A percentile compares a stretch with the other conserved stretches of the same genome.
These are phyloP conservation scores for Rhagonycha fulva DNA, from an alignment of 2,888 invertebrate species.

Conservation along the genomic window DNA sequence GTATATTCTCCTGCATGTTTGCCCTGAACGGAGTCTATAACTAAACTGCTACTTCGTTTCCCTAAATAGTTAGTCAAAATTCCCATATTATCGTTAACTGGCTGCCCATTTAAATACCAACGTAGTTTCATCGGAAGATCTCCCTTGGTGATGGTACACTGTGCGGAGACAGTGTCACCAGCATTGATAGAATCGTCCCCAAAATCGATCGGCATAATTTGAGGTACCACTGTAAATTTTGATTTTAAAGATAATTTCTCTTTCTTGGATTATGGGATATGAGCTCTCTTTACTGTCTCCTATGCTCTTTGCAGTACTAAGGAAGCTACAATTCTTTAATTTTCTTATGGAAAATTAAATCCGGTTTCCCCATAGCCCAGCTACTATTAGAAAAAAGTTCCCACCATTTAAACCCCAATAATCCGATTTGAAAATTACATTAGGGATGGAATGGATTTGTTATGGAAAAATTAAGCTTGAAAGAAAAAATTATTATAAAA, in stretches of 20 bases:
- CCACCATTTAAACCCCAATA: too few species aligned
- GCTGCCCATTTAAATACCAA: slow-evolving; percentile 68
- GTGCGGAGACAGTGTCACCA: slow-evolving; percentile 70
- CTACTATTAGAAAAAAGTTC: too few species aligned
- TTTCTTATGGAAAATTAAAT: too few species aligned
- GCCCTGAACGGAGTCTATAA: slow-evolving; percentile 72
- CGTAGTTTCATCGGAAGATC: slow-evolving; percentile 70
- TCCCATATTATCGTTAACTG: slow-evolving; percentile 55
- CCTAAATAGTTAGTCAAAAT: slow-evolving; percentile 64
- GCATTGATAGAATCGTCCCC: slow-evolving; percentile 66
- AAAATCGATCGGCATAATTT: slow-evolving; percentile 54
- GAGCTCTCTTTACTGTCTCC: too few species aligned
- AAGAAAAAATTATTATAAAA: not conserved
- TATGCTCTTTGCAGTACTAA: too few species aligned
- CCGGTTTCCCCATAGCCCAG: too few species aligned
- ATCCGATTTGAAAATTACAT: too few species aligned
- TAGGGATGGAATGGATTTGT: not conserved
- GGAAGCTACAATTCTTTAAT: too few species aligned
- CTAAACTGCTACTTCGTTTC: slow-evolving; percentile 68
- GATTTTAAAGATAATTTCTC: not conserved
- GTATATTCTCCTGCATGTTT: slow-evolving; percentile 75
- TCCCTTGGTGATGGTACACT: slow-evolving; percentile 72
- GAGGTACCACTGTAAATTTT: slow-evolving; percentile 45
- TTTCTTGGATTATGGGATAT: too few species aligned
- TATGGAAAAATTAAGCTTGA: not conserved